A percentile compares a stretch with the other conserved stretches of the same genome.
These are phyloP conservation scores for Luehdorfia chinensis DNA, from an alignment of 1,140 invertebrate species.

Conservation along the genomic window DNA sequence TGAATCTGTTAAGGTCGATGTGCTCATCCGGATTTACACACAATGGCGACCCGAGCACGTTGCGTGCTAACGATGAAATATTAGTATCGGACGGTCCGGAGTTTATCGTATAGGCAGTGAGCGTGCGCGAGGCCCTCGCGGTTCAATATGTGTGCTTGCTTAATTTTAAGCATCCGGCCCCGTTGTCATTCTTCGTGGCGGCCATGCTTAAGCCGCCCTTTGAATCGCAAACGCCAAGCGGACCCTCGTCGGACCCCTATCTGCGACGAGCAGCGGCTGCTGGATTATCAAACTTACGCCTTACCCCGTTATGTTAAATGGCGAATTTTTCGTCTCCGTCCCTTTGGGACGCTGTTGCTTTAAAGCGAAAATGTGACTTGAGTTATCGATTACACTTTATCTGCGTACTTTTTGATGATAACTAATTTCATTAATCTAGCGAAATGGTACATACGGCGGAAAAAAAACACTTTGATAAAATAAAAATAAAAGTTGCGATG, in stretches of 20 bases:
- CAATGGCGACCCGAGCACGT: constrained; percentile 40
- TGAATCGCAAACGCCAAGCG: constrained; percentile 32
- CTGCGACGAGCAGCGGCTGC: constrained; percentile 40
- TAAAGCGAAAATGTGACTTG: neutral
- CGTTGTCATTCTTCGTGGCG: constrained; percentile 29
- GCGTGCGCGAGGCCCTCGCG: constrained; percentile 26
- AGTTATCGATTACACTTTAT: too few relatives aligned
- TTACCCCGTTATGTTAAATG: constrained; percentile 21
- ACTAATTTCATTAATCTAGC: too few relatives aligned
- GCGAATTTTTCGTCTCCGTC: neutral
- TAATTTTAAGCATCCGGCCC: constrained; percentile 33
- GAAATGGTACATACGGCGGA: too few relatives aligned
- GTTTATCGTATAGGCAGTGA: constrained; percentile 32
- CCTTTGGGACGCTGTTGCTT: neutral
- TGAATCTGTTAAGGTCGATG: constrained; percentile 40
- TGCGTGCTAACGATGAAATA: constrained; percentile 55
- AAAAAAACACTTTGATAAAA: too few relatives aligned
- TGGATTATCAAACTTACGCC: constrained; percentile 55
- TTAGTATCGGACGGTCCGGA: constrained; percentile 32
- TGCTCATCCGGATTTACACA: constrained; percentile 51
- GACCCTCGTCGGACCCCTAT: constrained; percentile 45
- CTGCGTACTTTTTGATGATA: too few relatives aligned
- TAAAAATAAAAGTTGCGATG: too few relatives aligned
- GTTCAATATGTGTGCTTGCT: constrained; percentile 27
- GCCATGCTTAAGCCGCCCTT: constrained; percentile 34